A percentile compares a stretch with the other conserved stretches of the same genome.
Conservation (phyloP, 2,888 invertebrate species). For the Cacoxenus indagator region DNA sequence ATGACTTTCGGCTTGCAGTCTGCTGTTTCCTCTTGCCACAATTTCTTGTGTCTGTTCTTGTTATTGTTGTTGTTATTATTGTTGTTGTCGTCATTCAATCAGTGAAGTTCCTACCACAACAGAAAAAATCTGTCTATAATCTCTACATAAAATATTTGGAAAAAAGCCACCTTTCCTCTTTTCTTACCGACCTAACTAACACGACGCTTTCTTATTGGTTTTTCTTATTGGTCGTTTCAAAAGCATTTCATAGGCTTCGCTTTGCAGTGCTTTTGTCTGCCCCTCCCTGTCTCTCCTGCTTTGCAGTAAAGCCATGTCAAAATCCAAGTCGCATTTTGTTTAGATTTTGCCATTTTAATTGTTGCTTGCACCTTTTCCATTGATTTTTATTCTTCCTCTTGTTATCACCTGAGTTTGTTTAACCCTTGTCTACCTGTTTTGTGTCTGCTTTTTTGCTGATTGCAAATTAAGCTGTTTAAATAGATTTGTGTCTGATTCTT, state of each 20-base stretch:
- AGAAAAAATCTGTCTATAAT: constrained; percentile 57
- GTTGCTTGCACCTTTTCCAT: constrained; percentile 31
- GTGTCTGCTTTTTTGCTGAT: constrained; percentile 25
- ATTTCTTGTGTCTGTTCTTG: constrained; percentile 50
- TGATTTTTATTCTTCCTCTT: constrained; percentile 41
- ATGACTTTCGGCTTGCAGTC: constrained; percentile 49
- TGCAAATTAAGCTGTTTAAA: constrained; percentile 61
- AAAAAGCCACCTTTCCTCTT: not conserved
- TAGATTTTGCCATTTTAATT: constrained; percentile 64
- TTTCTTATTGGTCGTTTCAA: constrained; percentile 11
- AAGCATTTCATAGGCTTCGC: not conserved
- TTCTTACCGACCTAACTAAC: not conserved
- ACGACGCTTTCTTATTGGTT: constrained; percentile 8
- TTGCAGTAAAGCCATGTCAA: constrained; percentile 37
- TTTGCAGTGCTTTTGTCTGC: constrained; percentile 22
- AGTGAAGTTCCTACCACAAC: not conserved
- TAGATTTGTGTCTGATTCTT: constrained; percentile 47
- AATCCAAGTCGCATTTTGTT: constrained; percentile 51
- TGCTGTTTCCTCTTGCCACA: constrained; percentile 36
- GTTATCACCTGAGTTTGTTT: constrained; percentile 31
- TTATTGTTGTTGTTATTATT: not conserved
- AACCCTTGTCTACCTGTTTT: constrained; percentile 17
- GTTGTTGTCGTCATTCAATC: constrained; percentile 1
- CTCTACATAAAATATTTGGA: constrained; percentile 50
- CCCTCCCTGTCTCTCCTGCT: not conserved